Evolutionary conservation across 2,888 invertebrate species (phyloP).

Genomic region (Aethes cnicana): DNA sequence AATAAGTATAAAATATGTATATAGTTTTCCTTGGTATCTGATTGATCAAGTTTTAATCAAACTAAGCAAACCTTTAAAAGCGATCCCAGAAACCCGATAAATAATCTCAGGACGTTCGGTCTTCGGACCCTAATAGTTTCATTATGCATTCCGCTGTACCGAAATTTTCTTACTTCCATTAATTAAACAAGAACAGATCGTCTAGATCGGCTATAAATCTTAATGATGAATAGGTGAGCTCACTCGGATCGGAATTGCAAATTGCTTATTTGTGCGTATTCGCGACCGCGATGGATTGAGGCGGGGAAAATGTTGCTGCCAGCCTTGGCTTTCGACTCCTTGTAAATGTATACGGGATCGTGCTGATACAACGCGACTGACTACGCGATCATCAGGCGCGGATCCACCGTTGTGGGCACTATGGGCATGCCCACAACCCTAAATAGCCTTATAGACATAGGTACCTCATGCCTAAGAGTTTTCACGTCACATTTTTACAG

Average conservation of each 20-base stretch:
- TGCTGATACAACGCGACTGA: no score
- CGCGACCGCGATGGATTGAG: constrained; percentile 36
- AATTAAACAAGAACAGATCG: constrained; percentile 79
- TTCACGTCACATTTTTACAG: no score
- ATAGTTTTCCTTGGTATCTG: no score
- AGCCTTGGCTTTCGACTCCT: no score
- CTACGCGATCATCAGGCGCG: no score
- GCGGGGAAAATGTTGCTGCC: constrained; percentile 35
- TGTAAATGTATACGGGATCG: no score
- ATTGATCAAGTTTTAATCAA: constrained; percentile 14
- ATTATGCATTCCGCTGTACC: constrained; percentile 41
- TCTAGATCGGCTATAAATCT: constrained; percentile 79
- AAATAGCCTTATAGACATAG: no score
- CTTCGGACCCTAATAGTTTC: constrained; percentile 31
- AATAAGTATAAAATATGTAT: no score
- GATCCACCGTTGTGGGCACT: no score
- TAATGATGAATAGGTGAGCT: constrained; percentile 78
- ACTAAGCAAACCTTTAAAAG: neutral
- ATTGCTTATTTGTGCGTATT: constrained; percentile 69
- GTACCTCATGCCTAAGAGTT: no score
- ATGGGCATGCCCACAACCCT: no score
- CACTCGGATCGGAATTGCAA: constrained; percentile 69
- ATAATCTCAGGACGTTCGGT: constrained; percentile 17
- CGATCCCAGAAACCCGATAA: constrained; percentile 10
- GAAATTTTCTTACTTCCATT: constrained; percentile 71